Conservation (phyloP, 2,888 invertebrate species). For the Helicoverpa assulta region DNA sequence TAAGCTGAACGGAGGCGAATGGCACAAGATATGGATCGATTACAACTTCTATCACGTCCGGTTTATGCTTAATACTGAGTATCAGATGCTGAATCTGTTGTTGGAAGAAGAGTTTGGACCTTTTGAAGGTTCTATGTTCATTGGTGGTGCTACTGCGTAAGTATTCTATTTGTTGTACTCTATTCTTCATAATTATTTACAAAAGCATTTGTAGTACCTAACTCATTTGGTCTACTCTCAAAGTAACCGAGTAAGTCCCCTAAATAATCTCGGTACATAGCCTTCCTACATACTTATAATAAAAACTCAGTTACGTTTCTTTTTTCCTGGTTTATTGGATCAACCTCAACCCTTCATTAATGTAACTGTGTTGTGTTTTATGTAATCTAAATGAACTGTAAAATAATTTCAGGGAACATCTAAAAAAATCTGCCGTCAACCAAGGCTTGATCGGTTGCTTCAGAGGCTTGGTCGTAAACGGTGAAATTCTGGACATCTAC, state of each 20-base stretch:
- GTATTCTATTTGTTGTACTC: constrained; percentile 78
- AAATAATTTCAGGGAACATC: constrained; percentile 91
- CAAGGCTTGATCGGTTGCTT: constrained; percentile 98
- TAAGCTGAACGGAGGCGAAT: constrained; percentile 97
- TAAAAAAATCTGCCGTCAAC: constrained; percentile 95
- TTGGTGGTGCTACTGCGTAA: constrained; percentile 97
- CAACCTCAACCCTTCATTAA: background rate
- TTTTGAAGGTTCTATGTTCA: constrained; percentile 98
- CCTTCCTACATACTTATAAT: too few relatives aligned
- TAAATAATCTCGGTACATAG: too few relatives aligned
- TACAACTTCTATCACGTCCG: constrained; percentile 98
- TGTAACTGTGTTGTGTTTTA: too few relatives aligned
- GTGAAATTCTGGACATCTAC: constrained; percentile 97
- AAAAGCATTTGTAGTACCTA: too few relatives aligned
- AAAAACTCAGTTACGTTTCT: too few relatives aligned
- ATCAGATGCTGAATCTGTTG: constrained; percentile 95
- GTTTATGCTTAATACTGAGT: constrained; percentile 97
- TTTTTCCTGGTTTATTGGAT: too few relatives aligned
- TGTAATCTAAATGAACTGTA: background rate
- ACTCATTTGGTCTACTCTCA: too few relatives aligned
- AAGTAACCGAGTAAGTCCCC: too few relatives aligned
- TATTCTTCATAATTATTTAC: background rate
- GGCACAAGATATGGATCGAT: constrained; percentile 99
- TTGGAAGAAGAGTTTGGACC: constrained; percentile 97
- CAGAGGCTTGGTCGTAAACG: constrained; percentile 97